Evolutionary conservation across 2,113 vertebrate species (phyloP), one percentile per base, ranked within the genome.

Genomic region (Elaphurus davidianus): DNA sequence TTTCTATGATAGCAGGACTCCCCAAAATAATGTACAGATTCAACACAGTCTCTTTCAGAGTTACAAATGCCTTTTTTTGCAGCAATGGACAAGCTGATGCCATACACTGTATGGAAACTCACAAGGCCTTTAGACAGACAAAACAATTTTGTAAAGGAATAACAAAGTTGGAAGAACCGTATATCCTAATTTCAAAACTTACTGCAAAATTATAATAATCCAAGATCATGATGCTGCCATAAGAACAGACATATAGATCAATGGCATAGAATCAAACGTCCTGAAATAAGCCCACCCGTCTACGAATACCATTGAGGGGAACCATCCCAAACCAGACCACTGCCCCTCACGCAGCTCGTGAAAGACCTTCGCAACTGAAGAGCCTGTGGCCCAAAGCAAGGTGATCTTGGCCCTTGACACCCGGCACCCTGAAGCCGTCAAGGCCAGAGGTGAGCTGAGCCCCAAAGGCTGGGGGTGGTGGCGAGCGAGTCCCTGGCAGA

Each of bases 261-360:
- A 4, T 0, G 1, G 47, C 6, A 36, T 5, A 13, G 52, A 45
- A 25, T 21, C 9, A 28, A 57, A 43, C 10, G 12, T 17, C 79
- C 21, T 3, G 28, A 67, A n/a, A 28, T n/a, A 45, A 90, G 21
- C 33, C 59, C 52, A 3, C 30, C 7, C 7, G 0, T 52, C 78
- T 40, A 13, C 10, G 1, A 74, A 36, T 25, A 13, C 67, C 67
- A 0, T 74, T 10, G 19, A 40, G 67, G 67, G 67, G 67, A 0
- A 28, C 52, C 36, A 2, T n/a, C 52, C 16, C 6, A 25, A 17
- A 23, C 59, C 60, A 36, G 52, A n/a, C 95, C 2, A 1, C 33
- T 27, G 74, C 47, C 25, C 19, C 84, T 27, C 50, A 15, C 7
- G 0, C 55, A 52, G 25, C 2, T 60, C 25, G 1, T 0, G 0